These are phyloP conservation scores for Ephestia elutella DNA, from an alignment of 1,140 invertebrate genomes.

Conservation along the genomic window DNA sequence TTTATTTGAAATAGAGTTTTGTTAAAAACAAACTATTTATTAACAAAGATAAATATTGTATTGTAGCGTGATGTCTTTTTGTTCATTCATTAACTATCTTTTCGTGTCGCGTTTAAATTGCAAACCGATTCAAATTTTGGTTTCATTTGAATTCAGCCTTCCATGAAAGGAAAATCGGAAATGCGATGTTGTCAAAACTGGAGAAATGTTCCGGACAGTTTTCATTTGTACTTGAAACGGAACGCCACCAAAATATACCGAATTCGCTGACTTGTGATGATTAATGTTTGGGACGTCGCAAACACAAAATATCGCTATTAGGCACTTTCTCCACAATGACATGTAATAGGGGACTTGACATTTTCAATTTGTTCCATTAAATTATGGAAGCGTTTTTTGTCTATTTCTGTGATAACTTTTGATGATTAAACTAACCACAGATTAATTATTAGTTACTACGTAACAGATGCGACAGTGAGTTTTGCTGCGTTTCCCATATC, in stretches of 20 bases:
- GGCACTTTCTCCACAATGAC: neutral
- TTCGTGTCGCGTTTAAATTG: neutral
- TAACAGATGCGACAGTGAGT: too few relatives aligned
- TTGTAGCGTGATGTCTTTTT: too few relatives aligned
- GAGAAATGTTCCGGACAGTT: conserved; percentile 22
- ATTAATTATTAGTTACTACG: too few relatives aligned
- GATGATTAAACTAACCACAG: too few relatives aligned
- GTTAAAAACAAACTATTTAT: too few relatives aligned
- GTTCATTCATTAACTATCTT: too few relatives aligned
- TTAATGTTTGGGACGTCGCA: conserved; percentile 13
- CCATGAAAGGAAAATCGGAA: conserved; percentile 14
- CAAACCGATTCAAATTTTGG: conserved; percentile 16
- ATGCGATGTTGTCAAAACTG: conserved; percentile 14
- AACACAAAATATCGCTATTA: conserved; percentile 4
- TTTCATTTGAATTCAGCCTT: conserved; percentile 7
- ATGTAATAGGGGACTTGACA: neutral
- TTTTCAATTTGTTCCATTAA: neutral
- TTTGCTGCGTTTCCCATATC: too few relatives aligned
- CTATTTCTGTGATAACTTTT: neutral
- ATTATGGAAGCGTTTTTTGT: neutral
- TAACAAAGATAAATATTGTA: too few relatives aligned
- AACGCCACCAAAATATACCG: conserved; percentile 16
- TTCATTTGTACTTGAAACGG: conserved; percentile 24
- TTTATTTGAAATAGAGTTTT: neutral
- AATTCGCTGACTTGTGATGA: conserved; percentile 12